Evolutionary conservation across 2,888 invertebrate species (phyloP), one percentile per base, ranked within the genome.

Genomic region (Schizaphis graminum): DNA sequence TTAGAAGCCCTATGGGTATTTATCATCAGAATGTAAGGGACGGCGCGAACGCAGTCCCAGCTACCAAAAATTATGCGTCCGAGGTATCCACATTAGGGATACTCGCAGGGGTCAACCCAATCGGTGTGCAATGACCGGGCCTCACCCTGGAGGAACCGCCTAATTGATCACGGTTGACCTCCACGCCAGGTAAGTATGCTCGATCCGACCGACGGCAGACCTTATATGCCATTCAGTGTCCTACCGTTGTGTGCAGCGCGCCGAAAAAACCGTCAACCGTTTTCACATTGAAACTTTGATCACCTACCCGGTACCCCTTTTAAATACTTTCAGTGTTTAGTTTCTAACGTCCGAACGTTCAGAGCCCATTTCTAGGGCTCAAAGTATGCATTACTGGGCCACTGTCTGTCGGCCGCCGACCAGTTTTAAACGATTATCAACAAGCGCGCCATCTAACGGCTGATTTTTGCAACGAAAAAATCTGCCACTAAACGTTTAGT

Each of bases 51-150:
- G 94, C 94, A 88, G 88, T 94, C 94, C 94, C 94, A 77, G 91
- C 94, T 94, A 91, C 94, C 94, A 94, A 94, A 94, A 94, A 94
- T 94, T 94, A 94, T 87, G 94, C 94, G 94, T 92, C 92, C 97
- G 97, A 97, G 97, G 97, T 97, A 97, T 96, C 97, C 97, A 96
- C 97, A 97, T 97, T 97, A 97, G 97, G 97, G 96, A 96, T 96
- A 97, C 97, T 97, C 97, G 97, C 97, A 97, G 96, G 97, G 96
- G 97, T 97, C 97, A 97, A 97, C 97, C 97, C 96, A 96, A 96
- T 96, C 97, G 96, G 95, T 96, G 97, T 97, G 97, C 97, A 97
- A 97, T 97, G 97, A 96, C 96, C 96, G 96, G 96, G 97, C 97
- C 97, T 97, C 97, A 95, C 96, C 97, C 97, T 97, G 97, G 97